Percentiles rank a stretch among this genome's conserved stretches.
Evolutionary conservation across 2,113 vertebrate species (phyloP).

Genomic region (Mesembrinibis cayennensis): DNA sequence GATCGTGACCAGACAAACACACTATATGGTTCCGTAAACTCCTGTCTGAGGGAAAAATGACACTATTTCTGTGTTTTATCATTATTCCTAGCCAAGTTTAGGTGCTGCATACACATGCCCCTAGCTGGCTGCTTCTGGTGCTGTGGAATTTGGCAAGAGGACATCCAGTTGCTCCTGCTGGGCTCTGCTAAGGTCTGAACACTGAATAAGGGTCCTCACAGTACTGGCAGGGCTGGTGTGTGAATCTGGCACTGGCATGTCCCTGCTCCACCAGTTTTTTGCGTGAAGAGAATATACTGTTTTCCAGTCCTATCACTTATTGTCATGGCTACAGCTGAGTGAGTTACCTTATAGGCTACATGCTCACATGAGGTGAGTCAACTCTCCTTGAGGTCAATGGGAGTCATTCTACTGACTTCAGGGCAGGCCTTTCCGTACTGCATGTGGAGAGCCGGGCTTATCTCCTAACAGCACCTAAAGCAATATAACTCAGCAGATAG

Average conservation of each 20-base stretch:
- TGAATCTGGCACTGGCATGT: background rate
- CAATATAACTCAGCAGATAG: background rate
- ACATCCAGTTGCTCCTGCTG: background rate
- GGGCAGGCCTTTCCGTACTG: background rate
- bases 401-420: background rate
- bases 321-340: background rate
- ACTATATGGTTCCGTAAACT: background rate
- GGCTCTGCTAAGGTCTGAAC: background rate
- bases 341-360: background rate
- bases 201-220: background rate
- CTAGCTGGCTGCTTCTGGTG: background rate
- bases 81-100: background rate
- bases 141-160: background rate
- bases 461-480: background rate
- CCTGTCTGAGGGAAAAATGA: background rate
- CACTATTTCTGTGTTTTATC: background rate
- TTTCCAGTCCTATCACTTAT: background rate
- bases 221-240: background rate
- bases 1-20: background rate
- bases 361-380: background rate
- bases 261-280: background rate
- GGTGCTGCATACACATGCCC: background rate
- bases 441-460: background rate
- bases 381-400: background rate
- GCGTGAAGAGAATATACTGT: background rate